A percentile compares a stretch with the other conserved stretches of the same genome.
Conservation (phyloP, 2,797 vertebrate species). For the Lateolabrax maculatus region DNA sequence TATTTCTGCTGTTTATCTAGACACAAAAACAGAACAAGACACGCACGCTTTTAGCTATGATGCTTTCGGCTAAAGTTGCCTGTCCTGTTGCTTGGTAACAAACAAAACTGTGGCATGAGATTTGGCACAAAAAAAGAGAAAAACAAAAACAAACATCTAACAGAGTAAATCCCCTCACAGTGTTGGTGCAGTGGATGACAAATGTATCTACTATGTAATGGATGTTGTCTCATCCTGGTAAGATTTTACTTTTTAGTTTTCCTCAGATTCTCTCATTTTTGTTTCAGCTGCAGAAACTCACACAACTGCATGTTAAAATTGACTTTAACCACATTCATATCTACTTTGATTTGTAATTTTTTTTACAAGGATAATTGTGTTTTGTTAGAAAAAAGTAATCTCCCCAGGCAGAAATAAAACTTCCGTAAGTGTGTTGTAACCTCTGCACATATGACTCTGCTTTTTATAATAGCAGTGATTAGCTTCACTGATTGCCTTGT, state of each 20-base stretch:
- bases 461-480: constrained; percentile 69
- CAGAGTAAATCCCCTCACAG: constrained; percentile 21
- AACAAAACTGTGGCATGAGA: constrained; percentile 41
- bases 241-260: not conserved
- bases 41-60: constrained; percentile 3
- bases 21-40: constrained; percentile 31
- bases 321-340: not conserved
- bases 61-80: constrained; percentile 41
- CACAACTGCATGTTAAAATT: not conserved
- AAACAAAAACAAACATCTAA: not conserved
- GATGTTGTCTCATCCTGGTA: not conserved
- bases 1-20: constrained; percentile 29
- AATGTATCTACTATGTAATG: not conserved
- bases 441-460: constrained; percentile 4
- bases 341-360: not conserved
- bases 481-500: constrained; percentile 69
- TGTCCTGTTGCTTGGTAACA: constrained; percentile 43
- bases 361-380: not conserved
- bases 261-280: not conserved
- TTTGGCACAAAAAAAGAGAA: not conserved
- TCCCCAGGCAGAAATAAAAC: constrained; percentile 9
- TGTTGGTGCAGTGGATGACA: not conserved
- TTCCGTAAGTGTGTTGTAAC: not conserved
- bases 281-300: not conserved
- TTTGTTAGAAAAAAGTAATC: constrained; percentile 12